These are phyloP conservation scores for Atlantisia rogersi DNA, from an alignment of 2,113 vertebrate genomes.

Conservation along the genomic window DNA sequence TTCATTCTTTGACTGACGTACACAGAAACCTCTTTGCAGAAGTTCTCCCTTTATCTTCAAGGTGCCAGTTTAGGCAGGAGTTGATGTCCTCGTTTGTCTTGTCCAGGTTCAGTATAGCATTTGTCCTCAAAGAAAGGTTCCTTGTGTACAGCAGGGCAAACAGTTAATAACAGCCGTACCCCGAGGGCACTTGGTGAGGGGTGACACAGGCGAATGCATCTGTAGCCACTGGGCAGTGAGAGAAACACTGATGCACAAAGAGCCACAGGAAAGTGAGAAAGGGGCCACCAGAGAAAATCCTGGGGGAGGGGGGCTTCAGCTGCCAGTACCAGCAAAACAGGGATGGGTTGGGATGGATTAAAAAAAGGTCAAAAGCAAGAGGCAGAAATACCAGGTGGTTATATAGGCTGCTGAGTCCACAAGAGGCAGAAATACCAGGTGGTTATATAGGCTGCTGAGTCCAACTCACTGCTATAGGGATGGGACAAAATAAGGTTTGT, in stretches of 20 bases:
- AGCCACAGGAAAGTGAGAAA: background rate
- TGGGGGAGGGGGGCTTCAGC: background rate
- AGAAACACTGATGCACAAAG: background rate
- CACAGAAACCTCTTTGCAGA: background rate
- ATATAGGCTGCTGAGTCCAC: background rate
- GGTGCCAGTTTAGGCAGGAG: background rate
- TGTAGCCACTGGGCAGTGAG: background rate
- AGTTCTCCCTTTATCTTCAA: background rate
- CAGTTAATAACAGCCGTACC: conserved; percentile 2
- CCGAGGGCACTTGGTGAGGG: background rate
- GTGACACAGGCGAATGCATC: background rate
- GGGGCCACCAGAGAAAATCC: background rate
- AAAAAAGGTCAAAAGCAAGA: background rate
- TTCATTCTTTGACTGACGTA: background rate
- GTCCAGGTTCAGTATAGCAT: background rate
- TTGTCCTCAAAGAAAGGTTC: conserved; percentile 32
- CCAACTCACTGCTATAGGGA: background rate
- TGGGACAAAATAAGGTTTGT: background rate
- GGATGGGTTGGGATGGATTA: background rate
- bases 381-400: background rate
- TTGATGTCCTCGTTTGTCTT: background rate
- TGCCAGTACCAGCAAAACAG: background rate
- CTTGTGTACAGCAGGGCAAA: background rate
- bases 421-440: too few relatives aligned
- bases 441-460: background rate